Evolutionary conservation across 2,888 invertebrate genomes (phyloP).

Genomic region (Eristalis arbustorum): DNA sequence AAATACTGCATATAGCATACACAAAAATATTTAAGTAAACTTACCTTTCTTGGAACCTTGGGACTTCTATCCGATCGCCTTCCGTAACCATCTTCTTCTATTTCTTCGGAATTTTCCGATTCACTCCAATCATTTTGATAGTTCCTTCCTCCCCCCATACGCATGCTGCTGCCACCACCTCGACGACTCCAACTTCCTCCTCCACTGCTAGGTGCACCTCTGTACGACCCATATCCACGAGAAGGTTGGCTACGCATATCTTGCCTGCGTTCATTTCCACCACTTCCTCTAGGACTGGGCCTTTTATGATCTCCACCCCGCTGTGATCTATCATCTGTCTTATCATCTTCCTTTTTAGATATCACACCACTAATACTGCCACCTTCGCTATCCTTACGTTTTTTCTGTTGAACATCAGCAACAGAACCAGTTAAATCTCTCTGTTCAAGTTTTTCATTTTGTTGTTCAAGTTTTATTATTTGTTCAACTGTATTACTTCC

Average conservation of each 20-base stretch:
- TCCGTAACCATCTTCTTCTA: constrained; percentile 85
- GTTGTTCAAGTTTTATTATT: constrained; percentile 68
- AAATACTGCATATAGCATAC: neutral
- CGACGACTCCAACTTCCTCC: constrained; percentile 78
- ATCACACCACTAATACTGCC: constrained; percentile 38
- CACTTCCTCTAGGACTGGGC: constrained; percentile 80
- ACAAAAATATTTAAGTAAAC: neutral
- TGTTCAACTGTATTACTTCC: constrained; percentile 26
- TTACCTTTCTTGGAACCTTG: constrained; percentile 78
- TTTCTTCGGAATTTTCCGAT: constrained; percentile 87
- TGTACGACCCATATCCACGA: constrained; percentile 80
- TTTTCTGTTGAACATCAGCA: constrained; percentile 45
- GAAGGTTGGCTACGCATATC: constrained; percentile 78
- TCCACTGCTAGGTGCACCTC: constrained; percentile 81
- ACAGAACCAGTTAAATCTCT: constrained; percentile 21
- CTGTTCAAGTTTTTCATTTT: constrained; percentile 48
- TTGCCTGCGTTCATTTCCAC: constrained; percentile 80
- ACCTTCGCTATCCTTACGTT: constrained; percentile 67
- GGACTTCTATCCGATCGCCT: constrained; percentile 83
- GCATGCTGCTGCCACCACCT: constrained; percentile 78
- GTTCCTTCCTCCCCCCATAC: constrained; percentile 75
- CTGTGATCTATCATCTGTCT: constrained; percentile 61
- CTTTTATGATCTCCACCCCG: constrained; percentile 73
- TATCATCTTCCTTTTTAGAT: constrained; percentile 51
- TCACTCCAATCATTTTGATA: constrained; percentile 81